Evolutionary conservation across 2,797 vertebrate species (phyloP), one percentile per base, ranked within the genome.

Genomic region (Cyprinodon diabolis): DNA sequence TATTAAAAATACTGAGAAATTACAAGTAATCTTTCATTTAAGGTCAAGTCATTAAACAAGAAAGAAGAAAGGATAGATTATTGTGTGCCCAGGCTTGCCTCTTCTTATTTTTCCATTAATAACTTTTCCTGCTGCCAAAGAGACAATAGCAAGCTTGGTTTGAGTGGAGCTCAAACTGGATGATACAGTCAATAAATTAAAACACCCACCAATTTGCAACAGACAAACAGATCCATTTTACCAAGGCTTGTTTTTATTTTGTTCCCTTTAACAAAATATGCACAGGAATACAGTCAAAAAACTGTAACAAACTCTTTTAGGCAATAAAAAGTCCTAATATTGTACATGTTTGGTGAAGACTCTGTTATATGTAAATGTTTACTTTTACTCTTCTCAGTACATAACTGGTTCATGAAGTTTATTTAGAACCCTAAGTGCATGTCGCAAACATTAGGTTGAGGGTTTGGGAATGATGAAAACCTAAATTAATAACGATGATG

Each of bases 21-120:
- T 87, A 91, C 91, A 90, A 82, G 75, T 91, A 90, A 87, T 87
- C 90, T 91, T 93, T 93, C 92, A 89, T 91, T 92, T 84, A 68
- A 84, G 90, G 84, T 89, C 90, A 91, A 93, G 94, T 95, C 94
- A 94, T 94, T 94, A 93, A 89, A 90, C 88, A 92, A 30, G 30
- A 91, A 90, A 89, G 87, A 74, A 90, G 87, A 84, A 87, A 68
- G 65, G 93, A 94, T 92, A 92, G 94, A 95, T 93, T 94, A 94
- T 92, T 94, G 90, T 85, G 87, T 91, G 93, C 91, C 90, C 91
- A 90, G 90, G 84, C 91, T 89, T 91, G 92, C 91, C 89, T 92
- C 82, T 86, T 93, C 87, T 94, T 94, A 94, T 94, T 94, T 91
- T 88, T 86, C 92, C 92, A 94, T 94, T 94, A 93, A 93, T 94